Base-by-base conservation (phyloP, 2,113 vertebrate genomes). In the Papio anubis region DNA sequence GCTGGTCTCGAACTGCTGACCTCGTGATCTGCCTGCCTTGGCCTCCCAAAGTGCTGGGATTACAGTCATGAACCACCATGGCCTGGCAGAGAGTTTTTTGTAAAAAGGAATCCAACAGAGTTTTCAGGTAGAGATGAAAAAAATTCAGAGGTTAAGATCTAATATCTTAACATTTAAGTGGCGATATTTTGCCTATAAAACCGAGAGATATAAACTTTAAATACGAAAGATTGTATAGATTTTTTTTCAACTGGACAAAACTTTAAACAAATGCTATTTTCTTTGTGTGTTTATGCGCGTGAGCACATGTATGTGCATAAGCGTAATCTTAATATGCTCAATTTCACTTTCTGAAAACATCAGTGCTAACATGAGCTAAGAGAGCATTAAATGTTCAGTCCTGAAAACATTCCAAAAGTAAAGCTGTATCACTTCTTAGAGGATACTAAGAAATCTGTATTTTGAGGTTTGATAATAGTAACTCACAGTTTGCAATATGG, bases 401-500 rank as follows among this genome's bases (percentile, higher is more conserved):
- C 12, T 38, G 48, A 93, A 93, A 20, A 3, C 1, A 0, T 38
- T 87, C 76, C 0, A 0, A 0, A 0, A 64, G 40, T 70, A 66
- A 0, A 0, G 1, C 0, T 32, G 25, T 1, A 64, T 90, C 16
- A 40, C 25, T 70, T 23, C 0, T 88, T 61, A 73, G 3, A 76
- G 0, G 3, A 14, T 23, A 93, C 93, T 89, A 38, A 90, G 93
- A 85, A 13, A 4, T 95, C 48, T 90, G 50, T 78, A 55, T 90
- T 86, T 76, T 97, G 7, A 2, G 40, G 83, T 48, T 48, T 92
- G 86, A 90, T 96, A 94, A 93, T 55, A 1, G 0, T 57, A 88
- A 92, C 48, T 87, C 16, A 38, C 50, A 95, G 32, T 75, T 96
- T 94, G 4, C 38, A 97, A 93, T 96, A 73, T 64, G 32, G 86